Percentiles rank a stretch among this genome's conserved stretches.
Evolutionary conservation across 1,140 invertebrate genomes (phyloP).

Genomic region (Ooceraea biroi): DNA sequence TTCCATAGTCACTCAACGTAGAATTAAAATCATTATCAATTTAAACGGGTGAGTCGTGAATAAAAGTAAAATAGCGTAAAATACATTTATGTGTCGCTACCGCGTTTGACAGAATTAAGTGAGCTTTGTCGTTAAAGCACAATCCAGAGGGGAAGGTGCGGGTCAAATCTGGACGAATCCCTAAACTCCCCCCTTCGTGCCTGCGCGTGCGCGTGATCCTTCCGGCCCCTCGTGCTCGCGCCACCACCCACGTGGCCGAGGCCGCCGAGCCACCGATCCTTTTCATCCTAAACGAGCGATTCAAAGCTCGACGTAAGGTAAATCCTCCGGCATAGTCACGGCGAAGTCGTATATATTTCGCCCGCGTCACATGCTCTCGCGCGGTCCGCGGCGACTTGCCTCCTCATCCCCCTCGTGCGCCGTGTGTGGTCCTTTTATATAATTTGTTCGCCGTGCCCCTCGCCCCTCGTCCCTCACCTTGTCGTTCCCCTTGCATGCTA

Average conservation of each 20-base stretch:
- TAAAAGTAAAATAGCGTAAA: neutral
- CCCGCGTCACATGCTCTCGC: slow-evolving; percentile 72
- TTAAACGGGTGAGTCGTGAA: too few species aligned
- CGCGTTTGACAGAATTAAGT: slow-evolving; percentile 28
- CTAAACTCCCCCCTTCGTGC: slow-evolving; percentile 74
- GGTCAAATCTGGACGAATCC: slow-evolving; percentile 69
- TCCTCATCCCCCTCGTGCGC: slow-evolving; percentile 68
- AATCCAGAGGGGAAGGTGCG: slow-evolving; percentile 11
- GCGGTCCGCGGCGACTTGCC: slow-evolving; percentile 66
- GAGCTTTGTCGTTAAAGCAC: slow-evolving; percentile 35
- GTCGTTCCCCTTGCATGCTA: neutral
- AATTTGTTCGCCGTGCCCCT: slow-evolving; percentile 76
- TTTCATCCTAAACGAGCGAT: slow-evolving; percentile 84
- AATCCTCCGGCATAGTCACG: slow-evolving; percentile 81
- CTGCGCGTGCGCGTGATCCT: slow-evolving; percentile 77
- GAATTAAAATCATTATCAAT: too few species aligned
- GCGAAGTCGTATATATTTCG: slow-evolving; percentile 81
- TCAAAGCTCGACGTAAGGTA: slow-evolving; percentile 80
- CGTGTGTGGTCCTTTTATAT: slow-evolving; percentile 83
- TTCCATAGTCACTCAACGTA: too few species aligned
- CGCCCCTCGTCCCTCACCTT: slow-evolving; percentile 36
- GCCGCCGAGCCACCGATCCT: slow-evolving; percentile 80
- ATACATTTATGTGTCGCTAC: neutral
- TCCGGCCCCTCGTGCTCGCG: slow-evolving; percentile 76
- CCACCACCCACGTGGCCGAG: slow-evolving; percentile 79